A percentile compares a stretch with the other conserved stretches of the same genome.
Conservation (phyloP, 1,140 invertebrate genomes). For the Olivierus martensii region DNA sequence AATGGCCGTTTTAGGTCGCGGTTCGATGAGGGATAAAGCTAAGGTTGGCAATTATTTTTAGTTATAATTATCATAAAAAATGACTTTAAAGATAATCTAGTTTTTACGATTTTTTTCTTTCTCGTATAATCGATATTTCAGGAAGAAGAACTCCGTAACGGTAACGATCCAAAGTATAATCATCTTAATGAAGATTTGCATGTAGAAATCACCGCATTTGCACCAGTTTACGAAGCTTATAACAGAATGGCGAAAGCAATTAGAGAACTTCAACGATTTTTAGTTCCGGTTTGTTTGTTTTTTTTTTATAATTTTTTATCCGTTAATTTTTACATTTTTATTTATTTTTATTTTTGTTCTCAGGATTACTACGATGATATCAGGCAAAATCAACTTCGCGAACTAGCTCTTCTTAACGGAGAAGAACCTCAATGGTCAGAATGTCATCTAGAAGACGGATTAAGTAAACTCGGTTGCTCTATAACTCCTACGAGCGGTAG, state of each 20-base stretch:
- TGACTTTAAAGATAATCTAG: neutral
- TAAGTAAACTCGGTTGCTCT: too few species aligned
- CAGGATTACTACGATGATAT: conserved; percentile 61
- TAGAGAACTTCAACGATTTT: conserved; percentile 48
- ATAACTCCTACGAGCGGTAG: too few species aligned
- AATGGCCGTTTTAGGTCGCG: conserved; percentile 83
- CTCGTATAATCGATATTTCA: conserved; percentile 27
- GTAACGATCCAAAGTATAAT: conserved; percentile 77
- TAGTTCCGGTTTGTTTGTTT: conserved; percentile 30
- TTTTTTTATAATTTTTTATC: too few species aligned
- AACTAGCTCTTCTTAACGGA: conserved; percentile 39
- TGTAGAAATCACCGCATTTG: conserved; percentile 78
- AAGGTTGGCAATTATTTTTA: conserved; percentile 43
- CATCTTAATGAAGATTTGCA: conserved; percentile 87
- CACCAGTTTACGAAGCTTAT: conserved; percentile 79
- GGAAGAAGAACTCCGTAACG: conserved; percentile 75
- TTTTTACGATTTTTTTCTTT: neutral
- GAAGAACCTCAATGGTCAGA: neutral
- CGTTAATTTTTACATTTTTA: too few species aligned
- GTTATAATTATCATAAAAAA: neutral
- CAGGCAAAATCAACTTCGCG: conserved; percentile 56
- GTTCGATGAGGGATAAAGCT: conserved; percentile 84
- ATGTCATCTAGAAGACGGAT: too few species aligned
- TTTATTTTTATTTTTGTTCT: neutral
- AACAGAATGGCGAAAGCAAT: conserved; percentile 80